Evolutionary conservation across 1,140 invertebrate species (phyloP), one percentile per base, ranked within the genome.

Genomic region (Nymphalis io): DNA sequence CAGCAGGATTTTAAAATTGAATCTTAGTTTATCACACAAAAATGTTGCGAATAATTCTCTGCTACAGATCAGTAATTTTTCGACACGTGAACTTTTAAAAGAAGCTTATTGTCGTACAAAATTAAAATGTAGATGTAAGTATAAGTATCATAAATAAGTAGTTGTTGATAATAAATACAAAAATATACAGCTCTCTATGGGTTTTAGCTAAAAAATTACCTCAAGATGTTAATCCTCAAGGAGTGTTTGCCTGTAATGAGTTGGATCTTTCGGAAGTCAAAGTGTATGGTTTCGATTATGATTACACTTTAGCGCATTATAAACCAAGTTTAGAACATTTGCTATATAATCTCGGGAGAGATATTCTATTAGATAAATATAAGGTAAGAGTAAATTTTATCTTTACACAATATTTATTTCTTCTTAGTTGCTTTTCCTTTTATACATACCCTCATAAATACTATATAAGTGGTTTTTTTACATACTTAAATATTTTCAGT

Each of bases 251-350:
- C n/a, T 99, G 98, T 90, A 99, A 99, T 92, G 98, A 99, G 86
- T 92, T 99, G 20, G 96, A 98, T 89, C 89, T 99, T 21, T 94
- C 95, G 68, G 96, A 98, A 85, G 96, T 99, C 40, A 94, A 97
- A 81, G 97, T 99, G 1, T 99, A 99, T 93, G 98, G 98, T 16
- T 99, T 99, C 93, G 98, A 99, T 93, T 99, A 99, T 93, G 98
- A 99, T 88, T 99, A 99, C 84, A 99, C 98, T 0, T 89, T 99
- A 70, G 98, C 98, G n/a, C 96, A 96, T 80, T 99, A 99, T 89
- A 98, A 97, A 81, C 95, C 96, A 18, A 94, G 96, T 42, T 92
- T 99, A 84, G 97, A 99, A 87, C 94, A 96, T 83, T 92, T 99
- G n/a, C 94, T 99, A 6, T 99, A 99, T 88, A 96, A 97, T 83